Conservation (phyloP, 2,113 vertebrate genomes). For the Microtus montanus region DNA sequence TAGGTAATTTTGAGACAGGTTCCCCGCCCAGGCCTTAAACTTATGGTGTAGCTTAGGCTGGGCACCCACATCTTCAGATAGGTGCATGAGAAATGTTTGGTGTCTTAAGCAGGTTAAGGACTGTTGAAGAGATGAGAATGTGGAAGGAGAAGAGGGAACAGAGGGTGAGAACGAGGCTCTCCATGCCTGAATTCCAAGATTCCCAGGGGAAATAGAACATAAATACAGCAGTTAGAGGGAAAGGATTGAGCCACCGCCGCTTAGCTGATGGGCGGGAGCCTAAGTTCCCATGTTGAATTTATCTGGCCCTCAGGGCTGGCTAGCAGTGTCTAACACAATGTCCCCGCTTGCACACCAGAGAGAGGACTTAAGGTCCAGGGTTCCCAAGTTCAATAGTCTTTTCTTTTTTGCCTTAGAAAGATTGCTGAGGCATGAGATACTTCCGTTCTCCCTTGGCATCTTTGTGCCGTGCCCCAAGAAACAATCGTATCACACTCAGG, state of each 20-base stretch:
- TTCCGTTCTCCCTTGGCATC: slow-evolving; percentile 88
- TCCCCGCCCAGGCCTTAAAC: background rate
- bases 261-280: background rate
- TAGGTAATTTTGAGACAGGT: background rate
- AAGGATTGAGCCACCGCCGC: background rate
- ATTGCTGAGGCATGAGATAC: slow-evolving; percentile 85
- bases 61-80: background rate
- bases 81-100: background rate
- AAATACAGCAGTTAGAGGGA: background rate
- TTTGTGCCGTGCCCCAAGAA: slow-evolving; percentile 85
- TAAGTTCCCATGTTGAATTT: slow-evolving; percentile 6
- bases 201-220: background rate
- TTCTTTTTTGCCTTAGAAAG: slow-evolving; percentile 80
- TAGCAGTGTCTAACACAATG: slow-evolving; percentile 2
- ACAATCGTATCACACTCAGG: slow-evolving; percentile 90
- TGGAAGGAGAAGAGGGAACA: background rate
- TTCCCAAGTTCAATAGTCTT: slow-evolving; percentile 82
- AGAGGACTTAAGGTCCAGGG: slow-evolving; percentile 67
- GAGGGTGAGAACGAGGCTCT: background rate
- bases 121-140: background rate
- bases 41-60: background rate
- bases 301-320: background rate
- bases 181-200: background rate
- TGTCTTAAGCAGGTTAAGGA: background rate
- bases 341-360: slow-evolving; percentile 74